These are phyloP conservation scores for Zenarchopterus dispar DNA, from an alignment of 2,797 vertebrate species.

Conservation along the genomic window DNA sequence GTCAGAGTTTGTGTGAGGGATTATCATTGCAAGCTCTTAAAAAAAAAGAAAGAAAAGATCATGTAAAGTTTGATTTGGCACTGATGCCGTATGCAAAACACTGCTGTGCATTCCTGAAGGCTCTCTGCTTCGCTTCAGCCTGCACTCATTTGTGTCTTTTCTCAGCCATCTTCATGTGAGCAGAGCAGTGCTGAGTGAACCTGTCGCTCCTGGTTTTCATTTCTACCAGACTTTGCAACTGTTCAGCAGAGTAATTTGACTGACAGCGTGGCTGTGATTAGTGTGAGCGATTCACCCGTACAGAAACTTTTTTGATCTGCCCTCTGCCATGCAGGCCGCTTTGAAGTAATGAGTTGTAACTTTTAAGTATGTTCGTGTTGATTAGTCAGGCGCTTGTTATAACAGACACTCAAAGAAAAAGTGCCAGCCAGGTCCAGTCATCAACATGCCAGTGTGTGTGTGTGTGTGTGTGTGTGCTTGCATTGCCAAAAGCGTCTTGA, in stretches of 20 bases:
- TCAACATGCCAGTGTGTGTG: slow-evolving; percentile 27
- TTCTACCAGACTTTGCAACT: slow-evolving; percentile 10
- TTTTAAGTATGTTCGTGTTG: slow-evolving; percentile 48
- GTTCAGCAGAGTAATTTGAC: slow-evolving; percentile 20
- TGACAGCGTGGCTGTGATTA: slow-evolving; percentile 36
- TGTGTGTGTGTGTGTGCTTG: slow-evolving; percentile 31
- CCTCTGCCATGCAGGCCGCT: slow-evolving; percentile 30
- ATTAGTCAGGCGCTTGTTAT: slow-evolving; percentile 36
- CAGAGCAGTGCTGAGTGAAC: slow-evolving; percentile 23
- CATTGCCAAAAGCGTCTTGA: slow-evolving; percentile 41
- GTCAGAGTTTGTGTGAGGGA: slow-evolving; percentile 7
- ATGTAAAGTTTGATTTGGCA: slow-evolving; percentile 2
- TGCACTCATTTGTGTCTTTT: slow-evolving; percentile 9
- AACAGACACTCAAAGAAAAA: slow-evolving; percentile 36
- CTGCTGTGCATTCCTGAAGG: background rate
- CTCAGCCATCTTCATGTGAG: slow-evolving; percentile 15
- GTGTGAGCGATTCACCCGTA: slow-evolving; percentile 25
- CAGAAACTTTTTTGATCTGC: slow-evolving; percentile 25
- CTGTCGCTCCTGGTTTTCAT: slow-evolving; percentile 23
- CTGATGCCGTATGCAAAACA: slow-evolving; percentile 6
- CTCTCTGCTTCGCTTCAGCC: background rate
- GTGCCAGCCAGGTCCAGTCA: slow-evolving; percentile 30
- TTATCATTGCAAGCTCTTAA: background rate
- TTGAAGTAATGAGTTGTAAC: slow-evolving; percentile 30
- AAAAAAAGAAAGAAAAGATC: background rate